Evolutionary conservation across 2,888 invertebrate species (phyloP), one percentile per base, ranked within the genome.

Genomic region (Cheilosia impressa): DNA sequence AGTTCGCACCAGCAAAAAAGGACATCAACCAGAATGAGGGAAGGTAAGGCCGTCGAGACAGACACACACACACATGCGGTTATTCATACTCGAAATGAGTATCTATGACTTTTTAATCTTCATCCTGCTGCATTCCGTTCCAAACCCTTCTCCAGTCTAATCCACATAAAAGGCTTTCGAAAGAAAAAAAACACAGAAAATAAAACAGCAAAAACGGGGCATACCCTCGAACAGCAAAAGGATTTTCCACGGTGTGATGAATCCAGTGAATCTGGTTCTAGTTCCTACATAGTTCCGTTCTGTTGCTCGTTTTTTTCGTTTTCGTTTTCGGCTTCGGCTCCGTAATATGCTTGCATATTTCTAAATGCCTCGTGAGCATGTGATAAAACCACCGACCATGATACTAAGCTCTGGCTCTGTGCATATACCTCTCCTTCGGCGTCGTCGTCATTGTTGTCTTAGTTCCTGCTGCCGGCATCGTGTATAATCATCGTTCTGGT

Each of bases 331-430:
- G 79, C 31, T 63, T 63, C 22, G 22, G 22, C 57, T 24, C 75
- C 71, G 52, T 82, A 82, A 75, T 81, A 65, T 58, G 76, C 71
- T 81, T 83, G 83, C 79, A 81, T 81, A 81, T 81, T 85, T 66
- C 85, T 85, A 85, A 85, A 81, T 85, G 85, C 85, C 81, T 81
- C 81, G 85, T 85, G 85, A 85, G 85, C 85, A 85, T 85, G 85
- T 81, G 81, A 85, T 85, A 85, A 85, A 85, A 85, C 81, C 81
- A 85, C 85, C 68, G 72, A 85, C 81, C 85, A 77, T 85, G 85
- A 76, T 81, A 57, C 72, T 85, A 77, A 81, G 76, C 85, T 81
- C 50, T 72, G 71, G 45, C 62, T 63, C 60, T 45, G 53, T 65
- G 58, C 31, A 24, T 73, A 62, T 31, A 41, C 47, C 60, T 55